Conservation (phyloP, 1,140 invertebrate species). For the Drosophila pruinosa region DNA sequence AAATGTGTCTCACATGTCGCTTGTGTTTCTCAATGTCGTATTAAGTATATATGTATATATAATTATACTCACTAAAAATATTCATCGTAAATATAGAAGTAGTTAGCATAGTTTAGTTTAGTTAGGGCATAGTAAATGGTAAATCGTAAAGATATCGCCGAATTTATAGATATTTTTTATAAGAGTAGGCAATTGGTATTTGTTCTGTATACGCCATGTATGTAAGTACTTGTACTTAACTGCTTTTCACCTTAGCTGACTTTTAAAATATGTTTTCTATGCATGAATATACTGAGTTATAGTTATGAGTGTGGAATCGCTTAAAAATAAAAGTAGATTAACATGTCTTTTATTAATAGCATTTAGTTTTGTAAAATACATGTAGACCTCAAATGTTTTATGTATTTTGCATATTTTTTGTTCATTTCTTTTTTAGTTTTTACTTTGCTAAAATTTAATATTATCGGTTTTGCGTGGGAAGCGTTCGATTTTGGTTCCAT, state of each 20-base stretch:
- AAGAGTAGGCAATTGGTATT: conserved; percentile 15
- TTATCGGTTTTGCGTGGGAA: conserved; percentile 82
- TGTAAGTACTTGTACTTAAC: too few relatives aligned
- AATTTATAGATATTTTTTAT: conserved; percentile 52
- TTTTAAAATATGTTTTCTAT: conserved; percentile 58
- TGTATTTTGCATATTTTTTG: conserved; percentile 39
- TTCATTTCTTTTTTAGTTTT: conserved; percentile 26
- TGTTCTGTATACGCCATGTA: not conserved
- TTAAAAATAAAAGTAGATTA: conserved; percentile 50
- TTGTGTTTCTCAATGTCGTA: conserved; percentile 43
- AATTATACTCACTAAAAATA: conserved; percentile 60
- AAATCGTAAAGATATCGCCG: conserved; percentile 46
- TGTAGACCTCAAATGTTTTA: conserved; percentile 17
- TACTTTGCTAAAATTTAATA: conserved; percentile 77
- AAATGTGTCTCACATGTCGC: conserved; percentile 78
- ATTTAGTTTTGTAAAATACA: conserved; percentile 59
- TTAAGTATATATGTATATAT: conserved; percentile 1
- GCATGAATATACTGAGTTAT: conserved; percentile 21
- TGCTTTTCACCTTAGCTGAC: conserved; percentile 58
- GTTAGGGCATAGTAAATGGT: conserved; percentile 40
- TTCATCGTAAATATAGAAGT: conserved; percentile 52
- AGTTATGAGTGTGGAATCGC: conserved; percentile 35
- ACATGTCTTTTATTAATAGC: conserved; percentile 33
- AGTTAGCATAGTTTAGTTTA: conserved; percentile 52
- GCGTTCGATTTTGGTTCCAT: conserved; percentile 83